These are phyloP conservation scores for Drosophila borealis DNA, from an alignment of 2,888 invertebrate genomes.

Conservation along the genomic window DNA sequence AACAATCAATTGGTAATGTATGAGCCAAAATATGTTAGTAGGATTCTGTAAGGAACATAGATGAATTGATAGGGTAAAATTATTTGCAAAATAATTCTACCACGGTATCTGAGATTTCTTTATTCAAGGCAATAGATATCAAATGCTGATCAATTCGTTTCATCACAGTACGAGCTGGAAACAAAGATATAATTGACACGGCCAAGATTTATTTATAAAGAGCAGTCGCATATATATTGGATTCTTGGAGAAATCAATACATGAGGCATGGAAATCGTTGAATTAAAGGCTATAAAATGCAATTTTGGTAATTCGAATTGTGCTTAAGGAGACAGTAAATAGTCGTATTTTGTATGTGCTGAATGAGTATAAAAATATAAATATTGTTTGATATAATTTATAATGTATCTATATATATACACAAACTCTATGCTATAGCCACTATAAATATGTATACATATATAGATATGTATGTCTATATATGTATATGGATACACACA, in stretches of 20 bases:
- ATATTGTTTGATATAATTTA: constrained; percentile 5
- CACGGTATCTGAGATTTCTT: too few species aligned
- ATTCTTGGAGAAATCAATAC: neutral
- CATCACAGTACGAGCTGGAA: neutral
- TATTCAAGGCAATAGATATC: neutral
- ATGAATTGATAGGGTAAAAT: too few species aligned
- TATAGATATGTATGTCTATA: constrained; percentile 9
- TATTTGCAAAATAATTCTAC: too few species aligned
- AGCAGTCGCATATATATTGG: neutral
- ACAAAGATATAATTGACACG: constrained; percentile 10
- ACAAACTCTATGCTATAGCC: neutral
- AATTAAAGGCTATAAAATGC: neutral
- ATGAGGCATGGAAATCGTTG: neutral
- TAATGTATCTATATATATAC: neutral
- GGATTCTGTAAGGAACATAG: too few species aligned
- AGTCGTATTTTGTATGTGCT: constrained; percentile 8
- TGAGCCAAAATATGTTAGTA: too few species aligned
- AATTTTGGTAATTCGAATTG: neutral
- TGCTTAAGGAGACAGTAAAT: neutral
- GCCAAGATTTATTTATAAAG: constrained; percentile 5
- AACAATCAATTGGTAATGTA: neutral
- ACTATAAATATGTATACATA: constrained; percentile 5
- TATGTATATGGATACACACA: constrained; percentile 12
- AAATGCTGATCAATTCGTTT: constrained; percentile 3
- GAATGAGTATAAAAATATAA: constrained; percentile 1